Percentiles rank a stretch among this genome's conserved stretches.
These are phyloP conservation scores for Hermodice carunculata DNA, from an alignment of 2,888 invertebrate genomes.

Conservation along the genomic window DNA sequence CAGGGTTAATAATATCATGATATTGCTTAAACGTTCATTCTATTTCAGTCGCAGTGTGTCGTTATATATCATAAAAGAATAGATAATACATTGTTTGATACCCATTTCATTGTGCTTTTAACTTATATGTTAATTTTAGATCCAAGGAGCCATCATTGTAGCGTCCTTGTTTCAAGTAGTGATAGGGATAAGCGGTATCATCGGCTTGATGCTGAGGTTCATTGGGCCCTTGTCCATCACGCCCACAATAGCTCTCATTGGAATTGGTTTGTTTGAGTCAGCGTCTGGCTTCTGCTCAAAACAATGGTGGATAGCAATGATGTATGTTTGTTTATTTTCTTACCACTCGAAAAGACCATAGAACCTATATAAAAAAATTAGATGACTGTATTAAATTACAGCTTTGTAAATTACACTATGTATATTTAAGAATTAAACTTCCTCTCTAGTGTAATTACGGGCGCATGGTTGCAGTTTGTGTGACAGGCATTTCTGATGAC, in stretches of 20 bases:
- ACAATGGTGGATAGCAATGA: slow-evolving; percentile 87
- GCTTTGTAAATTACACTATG: not conserved
- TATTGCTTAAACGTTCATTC: too few species aligned
- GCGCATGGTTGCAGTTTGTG: too few species aligned
- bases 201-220: slow-evolving; percentile 80
- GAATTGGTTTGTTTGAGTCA: slow-evolving; percentile 84
- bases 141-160: slow-evolving; percentile 86
- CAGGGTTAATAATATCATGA: too few species aligned
- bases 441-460: too few species aligned
- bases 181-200: slow-evolving; percentile 79
- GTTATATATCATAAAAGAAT: too few species aligned
- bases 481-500: too few species aligned
- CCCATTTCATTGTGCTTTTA: not conserved
- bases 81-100: too few species aligned
- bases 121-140: too few species aligned
- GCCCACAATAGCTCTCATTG: slow-evolving; percentile 81
- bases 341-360: not conserved
- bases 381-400: not conserved
- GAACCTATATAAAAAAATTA: not conserved
- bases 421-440: not conserved
- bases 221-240: slow-evolving; percentile 88
- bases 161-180: slow-evolving; percentile 83
- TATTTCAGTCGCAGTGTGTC: too few species aligned
- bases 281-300: slow-evolving; percentile 83
- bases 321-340: slow-evolving; percentile 73